Evolutionary conservation across 2,888 invertebrate species (phyloP), one percentile per base, ranked within the genome.

Genomic region (Hypercompe scribonia): DNA sequence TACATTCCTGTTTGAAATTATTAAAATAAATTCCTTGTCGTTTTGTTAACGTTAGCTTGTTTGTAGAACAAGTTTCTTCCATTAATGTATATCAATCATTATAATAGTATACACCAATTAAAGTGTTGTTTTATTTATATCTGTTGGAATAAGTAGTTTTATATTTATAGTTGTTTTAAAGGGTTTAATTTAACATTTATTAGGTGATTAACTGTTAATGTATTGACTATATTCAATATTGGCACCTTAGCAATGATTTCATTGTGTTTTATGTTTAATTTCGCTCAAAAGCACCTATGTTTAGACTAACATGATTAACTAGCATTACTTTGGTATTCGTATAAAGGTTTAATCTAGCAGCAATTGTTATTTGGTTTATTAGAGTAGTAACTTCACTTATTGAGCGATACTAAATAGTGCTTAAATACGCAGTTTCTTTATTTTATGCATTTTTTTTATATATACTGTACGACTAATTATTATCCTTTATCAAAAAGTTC

Each of bases 21-120:
- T 65, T 36, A 65, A 65, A 65, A 65, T 61, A 67, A 71, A 54
- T 64, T 42, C 34, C 72, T n/a, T 74, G 78, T 79, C 80, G 71
- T 82, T 84, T 58, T 76, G 75, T 75, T 84, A 75, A 78, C 77
- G 82, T 84, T 78, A 77, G 71, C 73, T 63, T 81, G 78, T 82
- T 82, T 79, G 77, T 79, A 76, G 31, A 72, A 79, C 70, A 68
- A 46, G 68, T 72, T 72, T 72, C 68, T 68, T 72, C 28, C 24
- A 34, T 28, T 36, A n/a, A 65, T 18, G 13, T 28, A n/a, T 31
- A n/a, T 70, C 28, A 73, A 61, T 69, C 65, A 66, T 61, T n/a
- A 21, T 61, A 42, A 70, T 58, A 36, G 54, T 33, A 24, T 54
- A 18, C 61, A 31, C 31, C 18, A 61, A 61, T 61, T 15, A 7